Base-by-base conservation (phyloP, 2,888 invertebrate genomes). In the Tromatobia lineatoria region DNA sequence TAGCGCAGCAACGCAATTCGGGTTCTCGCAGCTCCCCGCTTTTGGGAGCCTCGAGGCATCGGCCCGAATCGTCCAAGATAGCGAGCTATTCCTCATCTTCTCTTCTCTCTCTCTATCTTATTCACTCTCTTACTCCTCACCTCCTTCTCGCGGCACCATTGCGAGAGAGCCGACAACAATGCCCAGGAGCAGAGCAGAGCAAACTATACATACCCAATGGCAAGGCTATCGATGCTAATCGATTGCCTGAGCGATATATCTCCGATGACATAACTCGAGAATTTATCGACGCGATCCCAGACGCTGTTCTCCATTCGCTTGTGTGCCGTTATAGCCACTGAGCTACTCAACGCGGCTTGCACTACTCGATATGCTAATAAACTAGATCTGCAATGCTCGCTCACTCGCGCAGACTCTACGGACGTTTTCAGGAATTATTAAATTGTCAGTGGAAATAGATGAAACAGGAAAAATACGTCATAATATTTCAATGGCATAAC, bases 181-280 rank as follows among this genome's bases (percentile, higher is more conserved):
- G 74, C 80, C 77, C 54, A 47, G 20, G 67, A 80, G 79, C 71
- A 77, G 61, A 50, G 47, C 54, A 71, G 59, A 80, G 79, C 70
- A 25, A 82, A 57, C 59, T 70, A 85, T 67, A 71, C 61, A 69
- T 77, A 80, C 87, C 88, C 87, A 88, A 88, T 89, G 87, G 91
- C 87, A 88, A 87, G 90, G 88, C 91, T 90, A 91, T 91, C 90
- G 90, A 89, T 91, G 91, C 89, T 92, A 91, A 91, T 92, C 91
- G 91, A 92, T 91, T 89, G 88, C 84, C 77, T 76, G 88, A 81
- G 80, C 90, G 90, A 91, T 91, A 90, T 91, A 90, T 92, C 92
- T 90, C 85, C 87, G 89, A 88, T 91, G 91, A 91, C 91, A 91
- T 91, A 91, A 91, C 90, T 89, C 87, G 88, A 88, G 90, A 90